Evolutionary conservation across 1,140 invertebrate genomes (phyloP).

Genomic region (Littorina saxatilis): DNA sequence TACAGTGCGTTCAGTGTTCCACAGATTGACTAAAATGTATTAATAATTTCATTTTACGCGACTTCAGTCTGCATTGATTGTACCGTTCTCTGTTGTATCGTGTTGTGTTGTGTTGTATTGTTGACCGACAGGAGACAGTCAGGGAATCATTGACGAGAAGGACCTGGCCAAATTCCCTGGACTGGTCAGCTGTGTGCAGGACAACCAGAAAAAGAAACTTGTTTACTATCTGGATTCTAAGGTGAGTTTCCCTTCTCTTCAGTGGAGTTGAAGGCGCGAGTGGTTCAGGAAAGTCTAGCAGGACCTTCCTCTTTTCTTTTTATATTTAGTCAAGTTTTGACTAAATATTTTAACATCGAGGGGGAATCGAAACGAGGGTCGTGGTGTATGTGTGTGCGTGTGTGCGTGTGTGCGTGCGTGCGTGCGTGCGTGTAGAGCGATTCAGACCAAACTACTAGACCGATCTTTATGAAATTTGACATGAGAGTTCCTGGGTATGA

Average conservation of each 20-base stretch:
- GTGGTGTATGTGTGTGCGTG: constrained; percentile 13
- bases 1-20: too few species aligned
- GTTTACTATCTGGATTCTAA: constrained; percentile 24
- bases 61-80: too few species aligned
- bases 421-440: constrained; percentile 29
- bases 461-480: too few species aligned
- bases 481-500: too few species aligned
- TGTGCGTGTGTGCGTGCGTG: constrained; percentile 20
- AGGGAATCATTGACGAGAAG: neutral
- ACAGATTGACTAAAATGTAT: too few species aligned
- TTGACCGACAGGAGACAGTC: neutral
- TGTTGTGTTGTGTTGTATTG: too few species aligned
- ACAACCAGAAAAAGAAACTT: constrained; percentile 29
- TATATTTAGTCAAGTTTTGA: neutral
- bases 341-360: neutral
- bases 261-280: neutral
- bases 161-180: constrained; percentile 20
- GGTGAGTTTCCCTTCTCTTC: neutral
- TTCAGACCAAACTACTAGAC: too few species aligned
- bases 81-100: too few species aligned
- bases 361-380: neutral
- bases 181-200: constrained; percentile 11
- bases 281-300: neutral
- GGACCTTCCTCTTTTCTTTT: neutral
- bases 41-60: too few species aligned